Evolutionary conservation across 2,797 vertebrate species (phyloP).

Genomic region (Hypotaenidia philippensis): DNA sequence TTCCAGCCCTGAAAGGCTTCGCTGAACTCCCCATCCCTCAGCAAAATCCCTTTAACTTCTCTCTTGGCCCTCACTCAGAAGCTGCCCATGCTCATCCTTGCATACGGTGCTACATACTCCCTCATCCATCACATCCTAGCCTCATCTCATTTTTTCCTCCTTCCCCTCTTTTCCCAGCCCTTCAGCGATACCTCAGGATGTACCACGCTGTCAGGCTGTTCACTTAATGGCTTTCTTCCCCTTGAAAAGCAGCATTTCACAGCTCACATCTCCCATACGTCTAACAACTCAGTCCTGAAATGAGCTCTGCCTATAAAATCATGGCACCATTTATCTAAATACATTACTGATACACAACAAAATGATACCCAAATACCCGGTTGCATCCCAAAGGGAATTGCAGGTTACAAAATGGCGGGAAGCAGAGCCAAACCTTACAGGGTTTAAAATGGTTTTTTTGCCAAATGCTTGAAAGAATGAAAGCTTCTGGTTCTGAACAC

Average conservation of each 20-base stretch:
- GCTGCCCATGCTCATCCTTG: background rate
- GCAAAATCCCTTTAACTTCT: background rate
- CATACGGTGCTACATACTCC: background rate
- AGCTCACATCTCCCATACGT: background rate
- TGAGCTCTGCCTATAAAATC: background rate
- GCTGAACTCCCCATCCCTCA: background rate
- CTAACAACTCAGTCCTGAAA: background rate
- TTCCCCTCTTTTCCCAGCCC: background rate
- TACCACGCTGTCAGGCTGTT: background rate
- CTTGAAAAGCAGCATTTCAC: background rate
- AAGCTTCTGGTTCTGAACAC: background rate
- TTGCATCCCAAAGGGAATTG: background rate
- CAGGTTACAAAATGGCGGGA: background rate
- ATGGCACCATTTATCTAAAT: background rate
- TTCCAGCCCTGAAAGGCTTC: background rate
- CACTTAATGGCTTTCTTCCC: background rate
- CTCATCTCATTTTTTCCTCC: background rate
- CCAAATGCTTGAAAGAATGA: background rate
- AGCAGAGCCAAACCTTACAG: background rate
- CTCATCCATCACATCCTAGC: background rate
- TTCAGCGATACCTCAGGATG: background rate
- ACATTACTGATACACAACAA: background rate
- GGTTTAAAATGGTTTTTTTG: background rate
- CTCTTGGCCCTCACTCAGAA: accelerated
- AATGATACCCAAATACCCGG: background rate